Evolutionary conservation across 2,113 vertebrate species (phyloP), one percentile per base, ranked within the genome.

Genomic region (Alosa alosa): DNA sequence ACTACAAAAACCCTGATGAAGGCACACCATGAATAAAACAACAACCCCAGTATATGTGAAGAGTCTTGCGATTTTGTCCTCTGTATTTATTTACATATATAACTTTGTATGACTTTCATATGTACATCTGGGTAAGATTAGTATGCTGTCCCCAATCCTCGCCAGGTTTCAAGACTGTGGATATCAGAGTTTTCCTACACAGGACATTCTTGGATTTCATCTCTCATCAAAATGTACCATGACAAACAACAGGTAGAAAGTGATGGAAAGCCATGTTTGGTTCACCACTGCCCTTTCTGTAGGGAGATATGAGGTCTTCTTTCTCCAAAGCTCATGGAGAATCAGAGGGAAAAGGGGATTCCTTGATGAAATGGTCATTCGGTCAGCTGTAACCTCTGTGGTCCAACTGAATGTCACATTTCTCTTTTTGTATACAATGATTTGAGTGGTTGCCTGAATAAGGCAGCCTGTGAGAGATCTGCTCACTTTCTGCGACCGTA

Each of bases 1-100:
- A 94, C 92, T 94, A 92, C 92, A 96, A 96, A 96, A 96, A 94
- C 93, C 95, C 94, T 92, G 93, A 95, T 92, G 91, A 96, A 95
- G 95, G 95, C 95, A 95, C 95, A 95, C 94, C 91, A 95, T 94
- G 93, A 94, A 95, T 93, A 93, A 93, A 95, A 94, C 91, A 86
- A 84, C 87, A 91, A 60, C 87, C 90, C 90, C 91, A 92, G 92
- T 91, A 94, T 93, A 93, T 93, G 92, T 84, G 94, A 89, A 84
- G 86, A 89, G 88, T 88, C 90, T 90, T 78, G 72, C 31, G 39
- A 36, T 78, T 39, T 78, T 89, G 92, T 91, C 89, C 89, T 89
- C 84, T 50, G 89, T 85, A 89, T 91, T 91, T 90, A 86, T 90
- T 90, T 92, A 91, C 92, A 90, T 87, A 91, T 89, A 82, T 87